Evolutionary conservation across 2,888 invertebrate genomes (phyloP), one percentile per base, ranked within the genome.

Genomic region (Deilephila porcellus): DNA sequence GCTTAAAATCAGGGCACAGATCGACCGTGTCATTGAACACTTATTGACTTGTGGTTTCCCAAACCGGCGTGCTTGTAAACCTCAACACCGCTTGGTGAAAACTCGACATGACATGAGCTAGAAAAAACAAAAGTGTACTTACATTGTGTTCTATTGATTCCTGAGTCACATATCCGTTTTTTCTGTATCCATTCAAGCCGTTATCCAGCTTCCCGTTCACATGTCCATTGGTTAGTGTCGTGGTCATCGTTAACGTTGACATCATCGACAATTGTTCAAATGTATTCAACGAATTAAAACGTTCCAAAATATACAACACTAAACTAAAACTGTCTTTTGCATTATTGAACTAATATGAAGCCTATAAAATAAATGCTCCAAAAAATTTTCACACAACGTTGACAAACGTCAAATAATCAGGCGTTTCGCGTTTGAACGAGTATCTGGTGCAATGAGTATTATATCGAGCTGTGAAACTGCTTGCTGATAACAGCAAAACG

Each of bases 191-290:
- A 75, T 91, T 92, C 71, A 90, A 78, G 74, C 86, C 85, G 52
- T 86, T 88, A 82, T 93, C 93, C 80, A 91, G 76, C 81, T 90
- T 92, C 72, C 90, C 90, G 78, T 91, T 91, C 76, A 85, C 81
- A 81, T 89, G 92, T 76, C 91, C 92, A 77, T 93, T 92, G 60
- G 88, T 91, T 73, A 92, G 86, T 71, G 91, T 93, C 64, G 92
- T 91, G 72, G 93, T 92, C 84, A 93, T 86, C 76, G 93, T 93
- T 76, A 92, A 79, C 75, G 93, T 86, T 85, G 93, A 91, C 93
- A 93, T 93, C 81, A 83, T 89, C 76, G 82, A 86, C 76, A 77
- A 77, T 77, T 74, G 45, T 74, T 53, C 52, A 53, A 73, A 32
- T 37, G 56, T 62, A 74, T 63, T 52, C 70, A 70, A 73, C 60